Conservation (phyloP, 2,113 vertebrate species). For the Serilophus lunatus region DNA sequence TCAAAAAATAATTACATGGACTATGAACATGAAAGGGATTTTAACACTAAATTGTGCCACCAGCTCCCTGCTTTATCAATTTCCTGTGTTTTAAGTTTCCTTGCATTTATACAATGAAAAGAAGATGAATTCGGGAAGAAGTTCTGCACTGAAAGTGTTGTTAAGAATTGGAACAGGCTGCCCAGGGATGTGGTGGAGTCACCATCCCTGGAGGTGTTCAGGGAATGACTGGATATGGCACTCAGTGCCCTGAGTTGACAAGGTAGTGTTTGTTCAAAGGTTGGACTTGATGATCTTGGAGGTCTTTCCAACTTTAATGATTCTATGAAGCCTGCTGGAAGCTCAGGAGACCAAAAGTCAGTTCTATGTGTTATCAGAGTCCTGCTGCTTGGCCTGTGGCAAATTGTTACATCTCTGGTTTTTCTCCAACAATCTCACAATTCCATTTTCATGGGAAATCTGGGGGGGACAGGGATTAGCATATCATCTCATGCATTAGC, state of each 20-base stretch:
- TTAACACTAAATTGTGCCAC: background rate
- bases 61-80: background rate
- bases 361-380: background rate
- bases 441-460: background rate
- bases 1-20: background rate
- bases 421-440: background rate
- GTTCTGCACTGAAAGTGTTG: background rate
- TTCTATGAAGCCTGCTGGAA: background rate
- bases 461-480: background rate
- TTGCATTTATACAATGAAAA: background rate
- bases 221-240: background rate
- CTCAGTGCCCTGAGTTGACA: background rate
- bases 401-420: background rate
- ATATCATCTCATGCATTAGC: background rate
- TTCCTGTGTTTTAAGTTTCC: background rate
- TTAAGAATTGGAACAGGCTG: background rate
- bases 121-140: background rate
- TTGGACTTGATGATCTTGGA: background rate
- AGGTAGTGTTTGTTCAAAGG: background rate
- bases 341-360: background rate
- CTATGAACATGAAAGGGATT: background rate
- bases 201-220: background rate
- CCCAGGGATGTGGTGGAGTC: background rate
- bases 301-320: background rate
- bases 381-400: background rate